These are phyloP conservation scores for Microtus agrestis DNA, from an alignment of 2,797 vertebrate genomes.

Conservation along the genomic window DNA sequence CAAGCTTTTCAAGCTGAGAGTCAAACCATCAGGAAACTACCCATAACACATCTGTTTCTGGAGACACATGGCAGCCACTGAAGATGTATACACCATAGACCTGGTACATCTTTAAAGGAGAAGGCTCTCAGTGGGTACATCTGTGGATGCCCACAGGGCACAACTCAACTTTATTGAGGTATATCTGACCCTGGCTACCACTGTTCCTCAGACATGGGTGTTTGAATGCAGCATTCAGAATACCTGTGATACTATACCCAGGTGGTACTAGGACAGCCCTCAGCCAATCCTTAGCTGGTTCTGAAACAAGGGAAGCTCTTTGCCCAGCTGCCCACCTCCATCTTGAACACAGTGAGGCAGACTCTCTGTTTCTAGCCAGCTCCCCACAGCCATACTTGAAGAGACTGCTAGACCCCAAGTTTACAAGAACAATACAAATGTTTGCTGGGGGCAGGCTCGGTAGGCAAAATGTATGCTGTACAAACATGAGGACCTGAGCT, in stretches of 20 bases:
- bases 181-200: background rate
- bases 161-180: background rate
- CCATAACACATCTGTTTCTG: background rate
- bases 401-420: background rate
- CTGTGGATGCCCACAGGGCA: background rate
- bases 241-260: background rate
- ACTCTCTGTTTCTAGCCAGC: background rate
- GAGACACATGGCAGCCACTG: background rate
- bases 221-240: background rate
- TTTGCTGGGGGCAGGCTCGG: background rate
- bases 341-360: background rate
- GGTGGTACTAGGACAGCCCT: too few relatives aligned
- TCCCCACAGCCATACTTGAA: background rate
- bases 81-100: background rate
- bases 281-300: too few relatives aligned
- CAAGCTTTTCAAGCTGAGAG: constrained; percentile 3
- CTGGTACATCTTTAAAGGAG: background rate
- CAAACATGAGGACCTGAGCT: background rate
- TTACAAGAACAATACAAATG: background rate
- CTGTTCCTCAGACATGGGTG: fast-evolving
- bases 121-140: background rate
- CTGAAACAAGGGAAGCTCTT: background rate
- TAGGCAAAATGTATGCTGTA: background rate
- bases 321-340: fast-evolving
- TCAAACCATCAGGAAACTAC: constrained; percentile 29